phyloP scores from a whole-genome alignment of 2,113 vertebrate species.

The Chiloscyllium plagiosum region DNA sequence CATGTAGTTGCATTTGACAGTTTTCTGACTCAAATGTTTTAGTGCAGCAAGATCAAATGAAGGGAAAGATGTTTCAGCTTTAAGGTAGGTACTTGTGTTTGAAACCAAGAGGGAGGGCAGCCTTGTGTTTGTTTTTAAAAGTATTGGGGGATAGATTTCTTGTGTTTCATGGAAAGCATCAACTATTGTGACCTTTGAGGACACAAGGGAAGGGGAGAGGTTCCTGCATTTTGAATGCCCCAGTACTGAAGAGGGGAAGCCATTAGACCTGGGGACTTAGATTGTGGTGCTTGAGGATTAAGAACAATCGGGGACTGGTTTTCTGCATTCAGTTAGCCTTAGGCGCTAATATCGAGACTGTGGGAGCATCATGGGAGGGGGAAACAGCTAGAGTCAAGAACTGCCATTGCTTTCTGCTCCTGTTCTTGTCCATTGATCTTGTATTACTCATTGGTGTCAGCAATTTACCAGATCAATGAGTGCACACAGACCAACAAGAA shows the following conservation, averaged over 20 bases:
- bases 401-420: not conserved
- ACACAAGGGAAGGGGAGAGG: not conserved
- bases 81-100: not conserved
- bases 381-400: not conserved
- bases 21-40: not conserved
- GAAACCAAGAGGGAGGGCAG: not conserved
- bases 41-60: not conserved
- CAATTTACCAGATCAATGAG: not conserved
- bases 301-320: not conserved
- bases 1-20: not conserved
- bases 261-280: not conserved
- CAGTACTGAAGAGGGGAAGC: not conserved
- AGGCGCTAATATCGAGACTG: not conserved
- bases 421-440: not conserved
- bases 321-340: not conserved
- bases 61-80: not conserved
- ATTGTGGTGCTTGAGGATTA: not conserved
- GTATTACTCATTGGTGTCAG: not conserved
- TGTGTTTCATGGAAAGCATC: not conserved
- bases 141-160: not conserved
- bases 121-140: not conserved
- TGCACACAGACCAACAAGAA: not conserved
- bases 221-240: not conserved
- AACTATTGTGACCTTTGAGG: not conserved
- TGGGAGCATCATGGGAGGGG: not conserved